phyloP scores from a whole-genome alignment of 2,888 invertebrate species.

The Dynastes hyllus region DNA sequence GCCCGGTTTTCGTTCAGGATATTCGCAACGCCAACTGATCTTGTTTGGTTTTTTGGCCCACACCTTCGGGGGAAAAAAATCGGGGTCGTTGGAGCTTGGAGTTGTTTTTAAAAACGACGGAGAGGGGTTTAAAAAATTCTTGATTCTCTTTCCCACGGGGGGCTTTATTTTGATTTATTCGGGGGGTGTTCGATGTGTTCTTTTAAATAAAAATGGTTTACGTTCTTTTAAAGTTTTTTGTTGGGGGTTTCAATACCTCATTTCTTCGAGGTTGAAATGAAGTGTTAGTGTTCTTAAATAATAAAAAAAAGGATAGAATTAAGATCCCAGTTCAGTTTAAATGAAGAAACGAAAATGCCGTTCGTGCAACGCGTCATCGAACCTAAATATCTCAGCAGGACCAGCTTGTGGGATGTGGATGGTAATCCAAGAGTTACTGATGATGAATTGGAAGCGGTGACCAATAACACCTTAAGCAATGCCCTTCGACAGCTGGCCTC shows the following conservation, averaged over 20 bases:
- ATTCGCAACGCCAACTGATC: not conserved
- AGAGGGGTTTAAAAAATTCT: too few species aligned
- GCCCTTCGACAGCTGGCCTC: constrained; percentile 90
- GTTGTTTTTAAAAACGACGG: too few species aligned
- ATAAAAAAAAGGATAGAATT: too few species aligned
- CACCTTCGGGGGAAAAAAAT: not conserved
- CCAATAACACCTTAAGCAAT: constrained; percentile 89
- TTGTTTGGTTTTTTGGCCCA: not conserved
- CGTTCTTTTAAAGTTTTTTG: too few species aligned
- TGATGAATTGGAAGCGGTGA: constrained; percentile 89
- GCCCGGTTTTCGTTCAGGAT: constrained; percentile 15
- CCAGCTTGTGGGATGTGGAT: constrained; percentile 76
- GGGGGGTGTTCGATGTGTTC: too few species aligned
- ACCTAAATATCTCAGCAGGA: constrained; percentile 85
- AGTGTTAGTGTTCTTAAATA: too few species aligned
- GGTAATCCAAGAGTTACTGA: constrained; percentile 78
- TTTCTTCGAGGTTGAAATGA: too few species aligned
- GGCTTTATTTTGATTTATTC: too few species aligned
- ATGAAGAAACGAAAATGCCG: constrained; percentile 78
- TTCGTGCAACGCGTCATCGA: constrained; percentile 89
- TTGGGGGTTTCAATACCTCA: too few species aligned
- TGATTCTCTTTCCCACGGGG: too few species aligned
- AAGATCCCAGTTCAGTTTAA: not conserved
- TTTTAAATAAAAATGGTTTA: too few species aligned
- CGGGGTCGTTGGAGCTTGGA: constrained; percentile 1